These are phyloP conservation scores for Coboldia fuscipes DNA, from an alignment of 1,140 invertebrate genomes.

Conservation along the genomic window DNA sequence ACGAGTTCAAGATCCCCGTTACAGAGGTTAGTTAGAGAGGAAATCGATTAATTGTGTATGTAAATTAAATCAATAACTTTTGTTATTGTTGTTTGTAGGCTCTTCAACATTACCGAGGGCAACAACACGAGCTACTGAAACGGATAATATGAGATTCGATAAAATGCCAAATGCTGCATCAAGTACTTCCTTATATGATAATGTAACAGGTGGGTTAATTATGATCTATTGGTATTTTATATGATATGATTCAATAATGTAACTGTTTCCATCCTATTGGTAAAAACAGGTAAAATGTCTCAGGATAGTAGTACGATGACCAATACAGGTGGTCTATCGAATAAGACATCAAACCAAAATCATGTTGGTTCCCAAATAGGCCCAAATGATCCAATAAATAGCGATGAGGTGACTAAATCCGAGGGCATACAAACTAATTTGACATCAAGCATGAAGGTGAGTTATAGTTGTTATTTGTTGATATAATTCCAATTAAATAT, in stretches of 20 bases:
- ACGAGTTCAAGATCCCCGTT: conserved; percentile 61
- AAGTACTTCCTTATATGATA: conserved; percentile 75
- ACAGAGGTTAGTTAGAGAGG: conserved; percentile 25
- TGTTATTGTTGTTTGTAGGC: conserved; percentile 32
- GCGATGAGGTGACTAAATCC: conserved; percentile 36
- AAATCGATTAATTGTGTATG: no score
- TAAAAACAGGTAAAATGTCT: conserved; percentile 30
- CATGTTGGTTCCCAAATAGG: conserved; percentile 21
- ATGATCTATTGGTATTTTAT: background rate
- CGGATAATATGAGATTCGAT: conserved; percentile 28
- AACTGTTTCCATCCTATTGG: background rate
- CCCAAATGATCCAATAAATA: conserved; percentile 18
- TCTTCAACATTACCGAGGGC: conserved; percentile 66
- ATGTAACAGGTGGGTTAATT: conserved; percentile 34
- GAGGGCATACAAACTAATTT: conserved; percentile 64
- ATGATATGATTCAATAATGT: background rate
- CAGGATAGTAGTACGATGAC: conserved; percentile 39
- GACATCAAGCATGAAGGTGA: conserved; percentile 15
- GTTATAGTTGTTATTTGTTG: no score
- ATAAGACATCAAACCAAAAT: conserved; percentile 32
- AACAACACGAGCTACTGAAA: conserved; percentile 43
- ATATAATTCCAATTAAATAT: conserved; percentile 5
- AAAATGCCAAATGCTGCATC: conserved; percentile 65
- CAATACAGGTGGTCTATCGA: conserved; percentile 31
- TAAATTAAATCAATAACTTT: no score